Percentiles rank a stretch among this genome's conserved stretches.
Evolutionary conservation across 2,888 invertebrate genomes (phyloP).

Genomic region (Ceriagrion tenellum): DNA sequence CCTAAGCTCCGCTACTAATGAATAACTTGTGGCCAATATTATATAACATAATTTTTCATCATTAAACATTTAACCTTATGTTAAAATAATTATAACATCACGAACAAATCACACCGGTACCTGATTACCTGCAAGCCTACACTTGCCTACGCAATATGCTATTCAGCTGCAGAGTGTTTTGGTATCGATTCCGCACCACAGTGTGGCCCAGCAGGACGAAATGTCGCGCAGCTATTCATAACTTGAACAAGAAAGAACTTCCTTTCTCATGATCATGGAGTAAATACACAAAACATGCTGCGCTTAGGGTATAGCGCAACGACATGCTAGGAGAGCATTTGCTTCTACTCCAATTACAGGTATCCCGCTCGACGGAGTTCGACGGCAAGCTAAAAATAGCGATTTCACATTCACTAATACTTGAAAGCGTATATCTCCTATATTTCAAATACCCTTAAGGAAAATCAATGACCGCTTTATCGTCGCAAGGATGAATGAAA

Average conservation of each 20-base stretch:
- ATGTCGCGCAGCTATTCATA: conserved; percentile 51
- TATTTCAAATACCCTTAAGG: neutral
- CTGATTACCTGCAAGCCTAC: conserved; percentile 54
- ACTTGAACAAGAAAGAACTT: neutral
- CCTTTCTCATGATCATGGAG: neutral
- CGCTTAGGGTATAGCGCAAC: neutral
- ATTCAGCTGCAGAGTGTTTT: conserved; percentile 61
- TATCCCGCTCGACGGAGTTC: neutral
- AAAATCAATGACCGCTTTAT: conserved; percentile 5
- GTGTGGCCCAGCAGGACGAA: neutral
- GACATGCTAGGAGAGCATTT: neutral
- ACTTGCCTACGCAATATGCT: conserved; percentile 52
- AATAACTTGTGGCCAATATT: neutral
- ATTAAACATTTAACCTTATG: neutral
- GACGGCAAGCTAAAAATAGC: neutral
- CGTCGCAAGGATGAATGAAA: neutral
- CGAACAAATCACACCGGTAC: conserved; percentile 49
- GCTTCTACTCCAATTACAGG: neutral
- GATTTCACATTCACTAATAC: neutral
- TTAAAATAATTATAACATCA: neutral
- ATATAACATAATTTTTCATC: neutral
- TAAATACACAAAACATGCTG: neutral
- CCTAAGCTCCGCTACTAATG: neutral
- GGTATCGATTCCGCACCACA: conserved; percentile 49
- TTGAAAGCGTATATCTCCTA: neutral